Evolutionary conservation across 1,140 invertebrate genomes (phyloP), one percentile per base, ranked within the genome.

Genomic region (Diorhabda elongata): DNA sequence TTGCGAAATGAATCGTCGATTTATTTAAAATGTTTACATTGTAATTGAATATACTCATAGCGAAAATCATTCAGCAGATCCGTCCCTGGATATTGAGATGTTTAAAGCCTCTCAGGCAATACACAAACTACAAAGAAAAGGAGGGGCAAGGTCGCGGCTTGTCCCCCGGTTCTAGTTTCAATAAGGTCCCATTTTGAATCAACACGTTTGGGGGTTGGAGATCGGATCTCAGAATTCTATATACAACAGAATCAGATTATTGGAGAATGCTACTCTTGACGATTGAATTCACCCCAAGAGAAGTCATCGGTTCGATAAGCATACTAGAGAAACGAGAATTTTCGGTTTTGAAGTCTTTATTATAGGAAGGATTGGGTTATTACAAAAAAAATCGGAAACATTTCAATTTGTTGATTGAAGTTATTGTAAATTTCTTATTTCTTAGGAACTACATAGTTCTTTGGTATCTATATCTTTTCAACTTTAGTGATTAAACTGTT

Each of bases 61-160:
- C 26, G 26, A 26, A 26, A 26, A 26, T 26, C 26, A 26, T 26
- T 26, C 1, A 26, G 26, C 26, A 26, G 47, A 52, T 52, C 47
- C 47, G 6, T 3, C 47, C 47, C 47, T 2, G 59, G 9, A 61
- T 61, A 61, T 42, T 42, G 59, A 42, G 42, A 61, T 61, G 11
- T 61, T 8, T 42, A 42, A 26, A 26, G 26, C 26, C 42, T 43
- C 41, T 43, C 26, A 43, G 41, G 59, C 59, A 8, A 61, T 8
- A 65, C 26, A 65, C 64, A 65, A 57, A 57, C 47, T 65, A 65
- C 64, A 65, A 65, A 65, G 64, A 65, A 65, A 58, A 42, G 64
- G 64, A 58, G 64, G 64, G 11, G 26, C 64, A n/a, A 26, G 26
- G 26, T 41, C 52, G 41, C 56, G 9, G 64, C 44, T 65, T 42